Conservation (phyloP, 2,113 vertebrate genomes). For the Elgaria multicarinata region DNA sequence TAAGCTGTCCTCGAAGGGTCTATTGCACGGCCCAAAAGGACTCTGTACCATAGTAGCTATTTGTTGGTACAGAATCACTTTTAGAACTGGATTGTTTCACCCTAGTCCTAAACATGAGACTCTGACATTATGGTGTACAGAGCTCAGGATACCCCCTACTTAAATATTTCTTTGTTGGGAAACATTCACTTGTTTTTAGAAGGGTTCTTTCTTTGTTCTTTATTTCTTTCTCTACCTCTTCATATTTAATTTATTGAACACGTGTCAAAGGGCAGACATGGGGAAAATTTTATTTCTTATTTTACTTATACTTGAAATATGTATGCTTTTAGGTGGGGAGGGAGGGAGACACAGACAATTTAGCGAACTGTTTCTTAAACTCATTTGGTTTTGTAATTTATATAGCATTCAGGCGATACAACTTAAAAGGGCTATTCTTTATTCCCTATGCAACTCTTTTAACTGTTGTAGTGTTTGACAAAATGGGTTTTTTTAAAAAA, state of each 20-base stretch:
- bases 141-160: background rate
- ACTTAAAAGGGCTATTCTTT: constrained; percentile 87
- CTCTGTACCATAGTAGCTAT: background rate
- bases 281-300: constrained; percentile 75
- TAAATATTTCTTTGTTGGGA: background rate
- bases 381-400: constrained; percentile 84
- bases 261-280: constrained; percentile 72
- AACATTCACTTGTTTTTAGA: background rate
- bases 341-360: constrained; percentile 74
- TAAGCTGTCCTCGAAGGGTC: background rate
- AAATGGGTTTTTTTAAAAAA: constrained; percentile 80
- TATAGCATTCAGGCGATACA: constrained; percentile 84
- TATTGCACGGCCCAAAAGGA: background rate
- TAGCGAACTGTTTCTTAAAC: constrained; percentile 78
- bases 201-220: constrained; percentile 74
- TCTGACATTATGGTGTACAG: background rate
- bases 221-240: constrained; percentile 84
- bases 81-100: constrained; percentile 42
- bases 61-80: constrained; percentile 31
- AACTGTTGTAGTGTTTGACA: constrained; percentile 84
- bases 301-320: constrained; percentile 85
- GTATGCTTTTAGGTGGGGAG: constrained; percentile 77
- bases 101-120: background rate
- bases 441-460: constrained; percentile 90
- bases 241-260: constrained; percentile 82